Conservation (phyloP, 2,797 vertebrate genomes). For the Acanthiza pusilla region DNA sequence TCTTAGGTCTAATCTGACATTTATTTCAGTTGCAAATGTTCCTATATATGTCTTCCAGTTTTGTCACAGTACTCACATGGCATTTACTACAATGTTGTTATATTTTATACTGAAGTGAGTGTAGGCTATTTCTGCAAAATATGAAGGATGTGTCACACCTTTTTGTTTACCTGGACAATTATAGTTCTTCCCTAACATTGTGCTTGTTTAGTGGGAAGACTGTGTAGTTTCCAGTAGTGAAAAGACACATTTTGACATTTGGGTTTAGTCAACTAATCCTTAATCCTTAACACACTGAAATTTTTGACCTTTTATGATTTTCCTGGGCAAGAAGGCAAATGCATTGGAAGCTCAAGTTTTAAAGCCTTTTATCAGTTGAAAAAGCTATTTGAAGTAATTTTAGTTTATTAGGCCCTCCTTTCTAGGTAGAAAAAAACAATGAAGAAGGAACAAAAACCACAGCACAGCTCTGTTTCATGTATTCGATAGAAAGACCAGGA, state of each 20-base stretch:
- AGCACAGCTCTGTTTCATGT: not conserved
- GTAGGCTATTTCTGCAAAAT: not conserved
- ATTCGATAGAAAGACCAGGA: not conserved
- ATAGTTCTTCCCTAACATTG: not conserved
- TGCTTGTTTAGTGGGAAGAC: not conserved
- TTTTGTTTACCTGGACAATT: not conserved
- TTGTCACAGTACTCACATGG: not conserved
- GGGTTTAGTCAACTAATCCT: not conserved
- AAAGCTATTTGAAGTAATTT: not conserved
- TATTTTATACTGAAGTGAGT: not conserved
- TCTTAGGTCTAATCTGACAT: not conserved
- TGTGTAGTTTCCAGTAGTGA: not conserved
- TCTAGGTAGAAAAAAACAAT: not conserved
- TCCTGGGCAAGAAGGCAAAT: not conserved
- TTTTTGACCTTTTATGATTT: not conserved
- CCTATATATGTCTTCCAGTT: not conserved
- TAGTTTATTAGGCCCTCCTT: not conserved
- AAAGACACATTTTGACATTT: not conserved
- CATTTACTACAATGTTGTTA: not conserved
- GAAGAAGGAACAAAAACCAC: fast-evolving
- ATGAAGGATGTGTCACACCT: not conserved
- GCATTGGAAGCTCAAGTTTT: not conserved
- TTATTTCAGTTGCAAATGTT: not conserved
- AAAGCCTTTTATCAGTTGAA: not conserved
- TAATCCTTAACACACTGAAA: not conserved